Evolutionary conservation across 2,797 vertebrate genomes (phyloP).

Genomic region (Molossus alvarezi): DNA sequence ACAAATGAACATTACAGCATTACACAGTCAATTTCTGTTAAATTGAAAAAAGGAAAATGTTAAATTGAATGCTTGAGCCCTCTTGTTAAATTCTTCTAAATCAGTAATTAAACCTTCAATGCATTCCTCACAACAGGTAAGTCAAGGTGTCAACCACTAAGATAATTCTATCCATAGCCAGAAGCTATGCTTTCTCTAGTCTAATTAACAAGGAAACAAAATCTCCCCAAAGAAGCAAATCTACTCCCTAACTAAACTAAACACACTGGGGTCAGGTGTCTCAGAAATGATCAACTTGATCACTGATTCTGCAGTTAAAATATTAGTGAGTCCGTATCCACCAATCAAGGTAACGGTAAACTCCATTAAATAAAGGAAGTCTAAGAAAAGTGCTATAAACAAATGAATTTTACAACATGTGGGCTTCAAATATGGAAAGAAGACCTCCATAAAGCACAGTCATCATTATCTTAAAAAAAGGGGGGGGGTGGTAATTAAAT

Average conservation of each 20-base stretch:
- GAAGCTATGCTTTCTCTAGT: constrained; percentile 46
- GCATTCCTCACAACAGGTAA: constrained; percentile 80
- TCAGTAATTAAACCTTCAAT: constrained; percentile 78
- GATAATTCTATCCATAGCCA: constrained; percentile 69
- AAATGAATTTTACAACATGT: neutral
- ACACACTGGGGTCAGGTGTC: constrained; percentile 61
- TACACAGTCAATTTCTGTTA: neutral
- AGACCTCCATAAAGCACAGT: neutral
- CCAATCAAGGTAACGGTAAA: constrained; percentile 58
- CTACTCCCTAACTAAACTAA: constrained; percentile 72
- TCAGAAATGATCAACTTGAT: constrained; percentile 67
- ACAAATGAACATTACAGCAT: neutral
- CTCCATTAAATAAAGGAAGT: constrained; percentile 14
- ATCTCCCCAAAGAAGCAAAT: constrained; percentile 78
- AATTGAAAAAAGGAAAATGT: constrained; percentile 58
- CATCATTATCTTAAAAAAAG: neutral
- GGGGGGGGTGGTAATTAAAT: neutral
- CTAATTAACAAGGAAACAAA: constrained; percentile 76
- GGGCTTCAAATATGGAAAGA: constrained; percentile 29
- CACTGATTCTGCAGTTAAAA: constrained; percentile 68
- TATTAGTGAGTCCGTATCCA: constrained; percentile 58
- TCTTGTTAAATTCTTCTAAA: constrained; percentile 67
- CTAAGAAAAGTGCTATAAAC: constrained; percentile 46
- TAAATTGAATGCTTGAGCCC: neutral
- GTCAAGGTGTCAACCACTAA: constrained; percentile 70